phyloP scores from a whole-genome alignment of 2,113 vertebrate genomes.

The Grammomys surdaster region DNA sequence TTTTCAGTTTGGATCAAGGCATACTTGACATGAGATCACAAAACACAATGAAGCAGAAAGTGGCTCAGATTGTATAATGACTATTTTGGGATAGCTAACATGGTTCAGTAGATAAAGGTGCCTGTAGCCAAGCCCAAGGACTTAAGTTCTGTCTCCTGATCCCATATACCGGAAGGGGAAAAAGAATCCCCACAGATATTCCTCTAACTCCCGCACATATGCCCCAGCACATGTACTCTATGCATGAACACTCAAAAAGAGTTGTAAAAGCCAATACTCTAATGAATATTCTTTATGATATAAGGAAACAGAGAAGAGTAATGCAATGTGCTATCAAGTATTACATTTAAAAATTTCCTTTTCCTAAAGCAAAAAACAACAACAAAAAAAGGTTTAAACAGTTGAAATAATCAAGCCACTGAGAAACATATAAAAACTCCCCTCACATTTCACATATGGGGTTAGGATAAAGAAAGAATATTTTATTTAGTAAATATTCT shows the following conservation, averaged over 20 bases:
- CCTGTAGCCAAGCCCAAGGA: neutral
- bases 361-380: neutral
- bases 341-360: neutral
- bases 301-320: neutral
- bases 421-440: neutral
- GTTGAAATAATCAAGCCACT: neutral
- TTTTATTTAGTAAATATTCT: constrained; percentile 60
- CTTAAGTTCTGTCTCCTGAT: neutral
- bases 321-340: neutral
- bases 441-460: neutral
- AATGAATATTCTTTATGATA: neutral
- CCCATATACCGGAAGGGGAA: neutral
- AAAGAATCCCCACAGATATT: neutral
- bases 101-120: neutral
- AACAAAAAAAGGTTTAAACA: neutral
- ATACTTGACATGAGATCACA: neutral
- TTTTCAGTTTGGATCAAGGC: constrained; percentile 1
- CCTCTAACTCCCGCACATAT: no score
- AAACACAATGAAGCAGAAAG: neutral
- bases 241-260: neutral
- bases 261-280: neutral
- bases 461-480: neutral
- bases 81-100: neutral
- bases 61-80: neutral
- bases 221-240: neutral